These are phyloP conservation scores for Microplitis deprimator DNA, from an alignment of 2,888 invertebrate species.

Conservation along the genomic window DNA sequence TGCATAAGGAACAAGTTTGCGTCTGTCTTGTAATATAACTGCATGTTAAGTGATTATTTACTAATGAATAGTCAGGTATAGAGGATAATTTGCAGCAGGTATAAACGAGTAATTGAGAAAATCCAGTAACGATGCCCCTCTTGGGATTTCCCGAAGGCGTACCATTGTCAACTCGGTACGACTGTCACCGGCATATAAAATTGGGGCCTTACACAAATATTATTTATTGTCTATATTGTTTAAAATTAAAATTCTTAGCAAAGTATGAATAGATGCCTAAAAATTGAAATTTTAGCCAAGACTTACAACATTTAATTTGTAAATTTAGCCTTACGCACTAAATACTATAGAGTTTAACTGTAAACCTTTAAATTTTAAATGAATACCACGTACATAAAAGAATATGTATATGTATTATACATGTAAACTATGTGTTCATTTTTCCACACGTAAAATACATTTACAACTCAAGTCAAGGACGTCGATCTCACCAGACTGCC, in stretches of 20 bases:
- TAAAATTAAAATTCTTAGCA: not conserved
- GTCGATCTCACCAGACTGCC: slow-evolving; percentile 21
- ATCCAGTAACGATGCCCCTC: not conserved
- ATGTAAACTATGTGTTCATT: not conserved
- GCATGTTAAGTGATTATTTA: not conserved
- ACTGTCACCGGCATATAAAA: not conserved
- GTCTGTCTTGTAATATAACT: not conserved
- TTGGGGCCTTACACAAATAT: not conserved
- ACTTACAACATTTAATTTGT: not conserved
- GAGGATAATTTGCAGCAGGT: not conserved
- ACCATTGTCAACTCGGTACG: not conserved
- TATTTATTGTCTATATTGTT: not conserved
- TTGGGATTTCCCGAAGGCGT: not conserved
- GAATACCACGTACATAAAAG: not conserved
- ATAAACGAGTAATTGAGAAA: not conserved
- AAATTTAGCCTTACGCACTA: not conserved
- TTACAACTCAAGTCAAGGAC: slow-evolving; percentile 14
- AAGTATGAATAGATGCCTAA: not conserved
- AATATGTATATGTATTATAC: not conserved
- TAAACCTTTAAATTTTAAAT: not conserved
- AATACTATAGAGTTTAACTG: not conserved
- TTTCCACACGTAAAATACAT: not conserved
- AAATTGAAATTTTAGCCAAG: not conserved
- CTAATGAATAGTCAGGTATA: not conserved
- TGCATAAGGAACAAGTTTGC: not conserved